A percentile compares a stretch with the other conserved stretches of the same genome.
phyloP scores from a whole-genome alignment of 2,888 invertebrate species.

The Sesamia inferens region DNA sequence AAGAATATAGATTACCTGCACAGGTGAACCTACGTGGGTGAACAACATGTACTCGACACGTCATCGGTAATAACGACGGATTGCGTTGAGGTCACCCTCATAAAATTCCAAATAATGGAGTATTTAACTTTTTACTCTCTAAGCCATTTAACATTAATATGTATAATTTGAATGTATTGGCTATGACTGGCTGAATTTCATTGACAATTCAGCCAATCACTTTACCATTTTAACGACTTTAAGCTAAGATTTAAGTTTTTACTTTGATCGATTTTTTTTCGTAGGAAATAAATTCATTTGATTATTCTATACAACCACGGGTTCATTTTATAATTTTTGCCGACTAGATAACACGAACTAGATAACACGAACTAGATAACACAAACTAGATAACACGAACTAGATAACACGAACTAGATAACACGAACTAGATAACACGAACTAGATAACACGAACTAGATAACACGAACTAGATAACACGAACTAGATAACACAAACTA shows the following conservation, averaged over 20 bases:
- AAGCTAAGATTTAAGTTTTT: background rate
- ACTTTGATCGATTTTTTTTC: background rate
- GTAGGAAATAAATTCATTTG: background rate
- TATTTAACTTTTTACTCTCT: slow-evolving; percentile 32
- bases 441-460: background rate
- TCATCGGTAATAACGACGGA: slow-evolving; percentile 30
- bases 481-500: too few species aligned
- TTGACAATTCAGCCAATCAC: background rate
- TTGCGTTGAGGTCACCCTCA: slow-evolving; percentile 20
- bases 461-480: background rate
- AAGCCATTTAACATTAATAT: slow-evolving; percentile 23
- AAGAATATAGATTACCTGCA: slow-evolving; percentile 2
- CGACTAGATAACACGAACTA: background rate
- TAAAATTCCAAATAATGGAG: slow-evolving; percentile 17
- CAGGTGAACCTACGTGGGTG: slow-evolving; percentile 11
- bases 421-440: background rate
- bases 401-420: background rate
- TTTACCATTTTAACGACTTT: background rate
- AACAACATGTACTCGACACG: background rate
- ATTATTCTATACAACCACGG: background rate
- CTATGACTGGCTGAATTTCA: too few species aligned
- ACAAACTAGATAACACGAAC: background rate
- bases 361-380: background rate
- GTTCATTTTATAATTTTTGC: background rate
- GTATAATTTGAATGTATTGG: slow-evolving; percentile 20